Conservation (phyloP, 2,113 vertebrate genomes). For the Cranoglanis bouderius region DNA sequence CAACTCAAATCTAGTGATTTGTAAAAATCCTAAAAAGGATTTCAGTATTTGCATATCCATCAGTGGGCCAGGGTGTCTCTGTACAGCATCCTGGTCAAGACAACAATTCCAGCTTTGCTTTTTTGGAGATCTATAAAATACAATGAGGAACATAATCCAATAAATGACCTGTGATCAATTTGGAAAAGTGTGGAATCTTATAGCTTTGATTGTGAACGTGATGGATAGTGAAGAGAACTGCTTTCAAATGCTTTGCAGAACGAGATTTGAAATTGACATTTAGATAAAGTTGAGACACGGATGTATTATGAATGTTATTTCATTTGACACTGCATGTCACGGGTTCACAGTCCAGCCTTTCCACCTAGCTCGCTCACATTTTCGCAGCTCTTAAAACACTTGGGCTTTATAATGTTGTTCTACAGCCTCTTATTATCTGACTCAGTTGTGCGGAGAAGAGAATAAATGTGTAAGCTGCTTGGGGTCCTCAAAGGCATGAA, state of each 20-base stretch:
- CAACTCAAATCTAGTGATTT: constrained; percentile 41
- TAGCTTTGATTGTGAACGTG: background rate
- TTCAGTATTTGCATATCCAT: constrained; percentile 9
- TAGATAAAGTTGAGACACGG: background rate
- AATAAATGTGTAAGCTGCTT: background rate
- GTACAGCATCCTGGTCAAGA: background rate
- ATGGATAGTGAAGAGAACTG: background rate
- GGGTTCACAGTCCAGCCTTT: background rate
- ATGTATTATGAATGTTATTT: background rate
- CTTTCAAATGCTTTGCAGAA: background rate
- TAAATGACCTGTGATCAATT: no score
- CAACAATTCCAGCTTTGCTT: background rate
- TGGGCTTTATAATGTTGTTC: background rate
- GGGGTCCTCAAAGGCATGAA: background rate
- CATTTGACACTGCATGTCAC: background rate
- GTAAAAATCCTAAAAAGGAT: constrained; percentile 18
- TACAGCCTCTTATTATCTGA: constrained; percentile 2
- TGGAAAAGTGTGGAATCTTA: background rate
- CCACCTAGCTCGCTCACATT: background rate
- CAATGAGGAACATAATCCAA: background rate
- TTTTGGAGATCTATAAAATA: background rate
- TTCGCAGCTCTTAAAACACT: background rate
- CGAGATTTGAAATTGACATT: background rate
- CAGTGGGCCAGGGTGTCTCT: background rate
- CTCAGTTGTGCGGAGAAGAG: background rate